A percentile compares a stretch with the other conserved stretches of the same genome.
These are phyloP conservation scores for Autographa gamma DNA, from an alignment of 2,888 invertebrate genomes.

Conservation along the genomic window DNA sequence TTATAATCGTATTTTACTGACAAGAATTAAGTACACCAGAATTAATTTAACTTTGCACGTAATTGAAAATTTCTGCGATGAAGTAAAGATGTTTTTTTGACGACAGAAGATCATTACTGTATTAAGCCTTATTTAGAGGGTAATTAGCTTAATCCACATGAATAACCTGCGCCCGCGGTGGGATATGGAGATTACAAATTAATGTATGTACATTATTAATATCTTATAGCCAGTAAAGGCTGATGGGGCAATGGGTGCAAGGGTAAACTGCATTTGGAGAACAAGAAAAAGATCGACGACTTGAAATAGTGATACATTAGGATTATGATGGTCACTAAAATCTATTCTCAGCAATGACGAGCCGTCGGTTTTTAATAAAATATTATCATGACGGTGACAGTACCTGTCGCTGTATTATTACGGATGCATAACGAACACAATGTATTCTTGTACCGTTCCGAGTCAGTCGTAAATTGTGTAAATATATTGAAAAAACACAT, in stretches of 20 bases:
- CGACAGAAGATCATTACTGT: background rate
- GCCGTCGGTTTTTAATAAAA: background rate
- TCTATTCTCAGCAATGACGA: background rate
- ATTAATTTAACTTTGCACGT: constrained; percentile 2
- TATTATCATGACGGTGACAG: constrained; percentile 18
- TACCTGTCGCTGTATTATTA: constrained; percentile 31
- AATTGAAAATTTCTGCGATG: constrained; percentile 6
- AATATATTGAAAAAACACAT: constrained; percentile 43
- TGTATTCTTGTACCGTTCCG: constrained; percentile 35
- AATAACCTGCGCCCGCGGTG: background rate
- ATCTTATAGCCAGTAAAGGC: background rate
- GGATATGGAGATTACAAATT: background rate
- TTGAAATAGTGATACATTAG: background rate
- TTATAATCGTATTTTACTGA: constrained; percentile 7
- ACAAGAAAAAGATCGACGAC: background rate
- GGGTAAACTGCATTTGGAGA: constrained; percentile 4
- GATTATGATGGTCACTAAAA: background rate
- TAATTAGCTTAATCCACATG: background rate
- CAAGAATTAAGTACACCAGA: constrained; percentile 5
- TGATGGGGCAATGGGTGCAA: background rate
- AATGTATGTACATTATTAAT: background rate
- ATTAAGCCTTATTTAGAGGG: background rate
- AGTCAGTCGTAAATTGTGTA: constrained; percentile 45
- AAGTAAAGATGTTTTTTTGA: constrained; percentile 3
- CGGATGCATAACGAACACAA: constrained; percentile 22